Evolutionary conservation across 64 coral and sea anemone species (phyloP).

Genomic region (Dendrophyllia cribrosa): DNA sequence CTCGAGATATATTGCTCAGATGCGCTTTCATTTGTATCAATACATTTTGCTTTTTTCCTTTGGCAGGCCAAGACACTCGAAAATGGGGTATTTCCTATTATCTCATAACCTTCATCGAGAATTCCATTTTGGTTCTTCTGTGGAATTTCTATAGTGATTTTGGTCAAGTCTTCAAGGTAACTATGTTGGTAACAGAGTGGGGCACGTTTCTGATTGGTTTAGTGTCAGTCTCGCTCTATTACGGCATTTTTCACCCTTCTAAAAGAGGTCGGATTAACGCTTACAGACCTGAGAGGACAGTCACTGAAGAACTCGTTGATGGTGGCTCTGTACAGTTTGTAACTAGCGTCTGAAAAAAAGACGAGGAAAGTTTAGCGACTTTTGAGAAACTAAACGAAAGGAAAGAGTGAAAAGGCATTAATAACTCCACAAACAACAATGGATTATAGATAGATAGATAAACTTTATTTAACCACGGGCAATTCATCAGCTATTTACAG

Average conservation of each 20-base stretch:
- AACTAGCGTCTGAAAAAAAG: background rate
- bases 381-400: no score
- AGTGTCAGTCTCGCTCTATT: background rate
- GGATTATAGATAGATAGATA: no score
- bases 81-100: constrained; percentile 18
- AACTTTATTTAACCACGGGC: no score
- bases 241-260: constrained; percentile 25
- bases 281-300: background rate
- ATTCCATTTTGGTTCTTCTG: background rate
- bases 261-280: background rate
- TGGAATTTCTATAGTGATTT: constrained; percentile 23
- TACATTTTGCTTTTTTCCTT: constrained; percentile 31
- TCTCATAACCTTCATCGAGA: background rate
- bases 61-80: constrained; percentile 5
- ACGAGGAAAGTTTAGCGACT: no score
- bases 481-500: no score
- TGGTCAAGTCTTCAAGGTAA: background rate
- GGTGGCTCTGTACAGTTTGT: background rate
- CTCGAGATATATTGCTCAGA: background rate
- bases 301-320: background rate
- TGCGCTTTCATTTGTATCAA: constrained; percentile 1
- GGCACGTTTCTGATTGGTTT: background rate
- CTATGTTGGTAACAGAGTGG: constrained; percentile 7
- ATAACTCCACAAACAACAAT: no score
- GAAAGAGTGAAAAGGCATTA: no score